Base-by-base conservation (phyloP, 2,888 invertebrate genomes). In the Cetonia aurata region DNA sequence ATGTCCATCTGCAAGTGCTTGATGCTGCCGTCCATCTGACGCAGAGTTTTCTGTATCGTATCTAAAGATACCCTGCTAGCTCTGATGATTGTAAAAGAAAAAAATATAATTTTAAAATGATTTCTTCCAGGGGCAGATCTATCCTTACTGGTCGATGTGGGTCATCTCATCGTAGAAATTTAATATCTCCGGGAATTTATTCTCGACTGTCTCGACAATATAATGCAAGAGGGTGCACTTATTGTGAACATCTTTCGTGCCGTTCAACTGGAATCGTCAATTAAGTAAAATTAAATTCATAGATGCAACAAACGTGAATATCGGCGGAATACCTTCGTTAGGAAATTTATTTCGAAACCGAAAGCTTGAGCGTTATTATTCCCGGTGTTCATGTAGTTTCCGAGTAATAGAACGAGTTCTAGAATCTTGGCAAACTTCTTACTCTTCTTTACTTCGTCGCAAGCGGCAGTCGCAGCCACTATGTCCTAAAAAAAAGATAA, bases 341-440 rank as follows among this genome's bases (percentile, higher is more conserved):
- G 87, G 82, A 95, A 98, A 81, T 93, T 96, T 78, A 99, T 96
- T 85, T 99, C 98, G 84, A 99, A 99, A 0, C 97, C 99, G 79
- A 95, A 94, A 0, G 98, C 96, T 75, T 94, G 95, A 0, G 94
- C 97, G 81, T 98, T 97, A 79, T 93, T 93, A 6, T 96, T 95
- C 0, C 98, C 98, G 0, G 96, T 91, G 84, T 99, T 99, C 95
- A 99, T 96, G 80, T 95, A 97, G 85, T 99, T 99, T 3, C 99
- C 99, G 19, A 98, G 86, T 10, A 98, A 84, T 0, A 99, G 86
- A 72, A 99, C 90, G 0, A 99, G 86, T 83, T 98, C 96, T 12
- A 99, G 85, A 60, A 99, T 92, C 82, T 91, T 92, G 0, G 94
- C 92, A 83, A 99, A 97, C 80, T 96, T 98, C 75, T 90, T 90